Percentiles rank a stretch among this genome's conserved stretches.
These are phyloP conservation scores for Myotis yumanensis DNA, from an alignment of 2,113 vertebrate species.

Conservation along the genomic window DNA sequence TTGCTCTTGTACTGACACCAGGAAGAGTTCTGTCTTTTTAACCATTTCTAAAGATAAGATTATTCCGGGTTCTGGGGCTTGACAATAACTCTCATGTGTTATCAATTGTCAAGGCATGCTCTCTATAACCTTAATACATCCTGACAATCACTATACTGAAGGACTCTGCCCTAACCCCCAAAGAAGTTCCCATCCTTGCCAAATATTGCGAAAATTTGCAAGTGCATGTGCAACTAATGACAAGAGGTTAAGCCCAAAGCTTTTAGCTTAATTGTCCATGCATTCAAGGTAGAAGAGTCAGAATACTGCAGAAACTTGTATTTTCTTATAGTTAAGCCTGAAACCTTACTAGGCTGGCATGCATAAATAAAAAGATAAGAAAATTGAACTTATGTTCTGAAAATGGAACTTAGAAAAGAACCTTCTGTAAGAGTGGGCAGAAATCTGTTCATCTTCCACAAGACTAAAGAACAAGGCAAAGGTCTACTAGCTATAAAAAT, in stretches of 20 bases:
- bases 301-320: not conserved
- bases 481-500: constrained; percentile 53
- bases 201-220: constrained; percentile 50
- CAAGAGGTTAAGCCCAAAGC: constrained; percentile 49
- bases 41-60: constrained; percentile 70
- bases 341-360: constrained; percentile 19
- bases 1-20: constrained; percentile 61
- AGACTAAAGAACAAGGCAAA: constrained; percentile 48
- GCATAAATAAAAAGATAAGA: constrained; percentile 70
- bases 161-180: not conserved
- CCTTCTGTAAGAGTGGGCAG: not conserved
- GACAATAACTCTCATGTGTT: constrained; percentile 66
- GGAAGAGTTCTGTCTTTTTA: constrained; percentile 64
- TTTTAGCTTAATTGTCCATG: constrained; percentile 66
- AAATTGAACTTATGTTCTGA: constrained; percentile 49
- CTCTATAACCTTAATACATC: constrained; percentile 60
- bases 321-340: constrained; percentile 37
- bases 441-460: constrained; percentile 61
- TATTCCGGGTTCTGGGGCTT: constrained; percentile 52
- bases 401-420: constrained; percentile 53
- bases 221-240: constrained; percentile 50
- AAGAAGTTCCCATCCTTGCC: constrained; percentile 30
- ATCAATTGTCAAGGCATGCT: constrained; percentile 65
- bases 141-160: constrained; percentile 53
- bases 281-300: constrained; percentile 11